Evolutionary conservation across 2,888 invertebrate species (phyloP).

Genomic region (Rambutsinella grinnellia): DNA sequence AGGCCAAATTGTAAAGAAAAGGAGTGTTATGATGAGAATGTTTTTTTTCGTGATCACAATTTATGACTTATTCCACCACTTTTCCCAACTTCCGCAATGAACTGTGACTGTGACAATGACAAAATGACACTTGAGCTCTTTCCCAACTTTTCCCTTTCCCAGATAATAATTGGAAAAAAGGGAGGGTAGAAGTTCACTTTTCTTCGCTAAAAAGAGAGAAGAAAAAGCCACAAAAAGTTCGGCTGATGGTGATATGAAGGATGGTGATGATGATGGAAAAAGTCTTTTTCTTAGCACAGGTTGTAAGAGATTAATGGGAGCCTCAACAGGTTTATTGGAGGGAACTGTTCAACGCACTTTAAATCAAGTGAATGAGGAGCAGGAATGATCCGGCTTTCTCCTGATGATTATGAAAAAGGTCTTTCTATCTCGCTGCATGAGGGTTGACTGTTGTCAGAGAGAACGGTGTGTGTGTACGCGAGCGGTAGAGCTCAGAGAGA

Average conservation of each 20-base stretch:
- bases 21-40: not conserved
- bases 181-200: not conserved
- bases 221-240: not conserved
- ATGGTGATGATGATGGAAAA: slow-evolving; percentile 17
- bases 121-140: slow-evolving; percentile 13
- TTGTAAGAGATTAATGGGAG: slow-evolving; percentile 26
- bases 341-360: not conserved
- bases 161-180: not conserved
- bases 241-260: not conserved
- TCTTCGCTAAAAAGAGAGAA: not conserved
- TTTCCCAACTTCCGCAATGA: not conserved
- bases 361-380: not conserved
- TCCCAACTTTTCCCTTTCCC: not conserved
- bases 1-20: not conserved
- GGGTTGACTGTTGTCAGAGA: not conserved
- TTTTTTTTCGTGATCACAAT: not conserved
- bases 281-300: slow-evolving; percentile 14
- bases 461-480: not conserved
- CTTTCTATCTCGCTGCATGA: not conserved
- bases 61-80: not conserved
- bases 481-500: not conserved
- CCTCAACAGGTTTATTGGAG: slow-evolving; percentile 26
- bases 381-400: not conserved
- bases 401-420: not conserved
- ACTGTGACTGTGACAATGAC: slow-evolving; percentile 12